phyloP scores from a whole-genome alignment of 2,888 invertebrate genomes.

The Heteromyza rotundicornis region DNA sequence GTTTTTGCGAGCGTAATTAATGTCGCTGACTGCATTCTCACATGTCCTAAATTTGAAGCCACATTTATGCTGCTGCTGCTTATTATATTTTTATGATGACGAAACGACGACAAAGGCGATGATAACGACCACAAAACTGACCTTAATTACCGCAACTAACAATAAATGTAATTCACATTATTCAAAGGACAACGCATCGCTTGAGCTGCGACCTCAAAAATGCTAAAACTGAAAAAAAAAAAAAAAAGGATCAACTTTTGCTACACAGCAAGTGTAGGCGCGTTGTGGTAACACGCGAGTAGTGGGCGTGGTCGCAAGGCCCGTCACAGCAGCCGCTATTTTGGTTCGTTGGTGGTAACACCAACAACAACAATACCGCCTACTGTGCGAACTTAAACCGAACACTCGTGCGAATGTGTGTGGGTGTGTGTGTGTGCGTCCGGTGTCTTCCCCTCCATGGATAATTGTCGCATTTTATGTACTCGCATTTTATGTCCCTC shows the following conservation, averaged over 20 bases:
- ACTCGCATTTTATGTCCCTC: neutral
- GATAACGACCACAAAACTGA: constrained; percentile 1
- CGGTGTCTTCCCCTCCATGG: neutral
- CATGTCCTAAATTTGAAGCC: neutral
- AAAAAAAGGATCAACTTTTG: too few relatives aligned
- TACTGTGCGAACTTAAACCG: too few relatives aligned
- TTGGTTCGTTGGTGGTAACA: too few relatives aligned
- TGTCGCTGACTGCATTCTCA: neutral
- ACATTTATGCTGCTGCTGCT: neutral
- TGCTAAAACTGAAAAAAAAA: too few relatives aligned
- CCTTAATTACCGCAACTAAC: constrained; percentile 14
- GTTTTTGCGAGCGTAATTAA: neutral
- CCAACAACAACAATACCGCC: too few relatives aligned
- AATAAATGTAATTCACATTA: constrained; percentile 11
- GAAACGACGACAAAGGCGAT: neutral
- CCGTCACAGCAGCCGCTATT: neutral
- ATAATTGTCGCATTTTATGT: neutral
- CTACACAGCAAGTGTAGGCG: neutral
- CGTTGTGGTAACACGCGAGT: neutral
- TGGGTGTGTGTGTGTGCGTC: too few relatives aligned
- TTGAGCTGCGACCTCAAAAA: too few relatives aligned
- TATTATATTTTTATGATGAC: neutral
- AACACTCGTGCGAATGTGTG: too few relatives aligned
- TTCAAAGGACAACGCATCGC: constrained; percentile 6
- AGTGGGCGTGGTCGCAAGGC: neutral